Percentiles rank a stretch among this genome's conserved stretches.
Evolutionary conservation across 2,113 vertebrate species (phyloP).

Genomic region (Hippoglossus stenolepis): DNA sequence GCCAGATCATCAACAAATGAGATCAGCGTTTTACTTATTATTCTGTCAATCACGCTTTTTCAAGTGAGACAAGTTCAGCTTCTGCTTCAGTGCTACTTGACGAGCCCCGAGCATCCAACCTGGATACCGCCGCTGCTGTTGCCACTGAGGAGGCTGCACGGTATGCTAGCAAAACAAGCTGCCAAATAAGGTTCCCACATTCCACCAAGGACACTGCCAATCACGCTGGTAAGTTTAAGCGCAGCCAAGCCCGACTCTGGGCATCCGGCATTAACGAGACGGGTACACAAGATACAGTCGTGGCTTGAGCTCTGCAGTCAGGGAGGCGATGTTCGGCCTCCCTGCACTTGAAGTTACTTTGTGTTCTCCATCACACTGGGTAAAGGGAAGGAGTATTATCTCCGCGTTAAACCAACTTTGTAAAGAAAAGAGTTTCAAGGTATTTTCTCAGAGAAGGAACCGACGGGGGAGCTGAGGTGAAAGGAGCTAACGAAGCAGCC

Average conservation of each 20-base stretch:
- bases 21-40: constrained; percentile 12
- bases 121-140: constrained; percentile 20
- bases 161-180: constrained; percentile 30
- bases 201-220: constrained; percentile 27
- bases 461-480: constrained; percentile 50
- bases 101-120: constrained; percentile 25
- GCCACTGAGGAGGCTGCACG: constrained; percentile 38
- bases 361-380: neutral
- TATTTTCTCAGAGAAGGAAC: constrained; percentile 40
- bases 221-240: constrained; percentile 32
- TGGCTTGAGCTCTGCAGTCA: constrained; percentile 1
- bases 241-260: constrained; percentile 10
- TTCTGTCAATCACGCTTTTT: constrained; percentile 19
- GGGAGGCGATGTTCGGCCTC: constrained; percentile 8
- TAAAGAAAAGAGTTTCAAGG: constrained; percentile 19
- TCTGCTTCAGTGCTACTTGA: constrained; percentile 20
- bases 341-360: constrained; percentile 4
- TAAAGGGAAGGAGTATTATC: constrained; percentile 10
- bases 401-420: constrained; percentile 28
- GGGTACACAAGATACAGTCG: constrained; percentile 8
- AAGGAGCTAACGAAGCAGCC: constrained; percentile 68
- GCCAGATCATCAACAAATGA: neutral
- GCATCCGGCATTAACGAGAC: constrained; percentile 23
- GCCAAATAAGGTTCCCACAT: constrained; percentile 29
- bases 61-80: constrained; percentile 9